Conservation (phyloP, 1,140 invertebrate species). For the Zaprionus tsacasi region DNA sequence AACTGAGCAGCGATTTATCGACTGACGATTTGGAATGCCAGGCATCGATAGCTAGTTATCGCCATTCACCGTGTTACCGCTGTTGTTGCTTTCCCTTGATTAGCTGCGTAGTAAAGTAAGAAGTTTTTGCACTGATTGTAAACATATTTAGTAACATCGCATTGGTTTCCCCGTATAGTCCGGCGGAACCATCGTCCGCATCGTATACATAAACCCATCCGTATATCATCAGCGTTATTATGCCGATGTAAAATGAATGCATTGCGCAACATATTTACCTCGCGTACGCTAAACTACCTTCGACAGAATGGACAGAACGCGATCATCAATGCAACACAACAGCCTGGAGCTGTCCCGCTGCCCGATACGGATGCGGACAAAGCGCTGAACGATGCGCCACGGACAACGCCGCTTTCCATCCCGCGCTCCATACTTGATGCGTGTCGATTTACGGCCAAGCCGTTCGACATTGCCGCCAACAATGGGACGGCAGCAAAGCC, state of each 20-base stretch:
- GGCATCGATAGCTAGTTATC: background rate
- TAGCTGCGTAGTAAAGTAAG: constrained; percentile 14
- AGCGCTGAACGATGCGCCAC: constrained; percentile 49
- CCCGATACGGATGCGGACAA: constrained; percentile 46
- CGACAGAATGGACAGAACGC: constrained; percentile 82
- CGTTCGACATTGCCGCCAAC: constrained; percentile 48
- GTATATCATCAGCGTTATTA: constrained; percentile 33
- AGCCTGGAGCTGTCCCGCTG: constrained; percentile 59
- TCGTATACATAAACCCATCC: background rate
- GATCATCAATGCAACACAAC: constrained; percentile 73
- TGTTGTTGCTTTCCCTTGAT: constrained; percentile 5
- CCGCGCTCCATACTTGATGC: constrained; percentile 78
- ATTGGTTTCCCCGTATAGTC: constrained; percentile 24
- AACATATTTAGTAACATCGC: constrained; percentile 12
- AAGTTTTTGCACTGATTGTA: constrained; percentile 11
- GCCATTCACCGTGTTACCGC: constrained; percentile 5
- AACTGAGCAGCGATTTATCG: background rate
- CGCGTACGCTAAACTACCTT: constrained; percentile 73
- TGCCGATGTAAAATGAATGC: constrained; percentile 74
- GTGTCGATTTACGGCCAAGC: constrained; percentile 66
- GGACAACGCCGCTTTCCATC: constrained; percentile 67
- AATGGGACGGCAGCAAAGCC: constrained; percentile 8
- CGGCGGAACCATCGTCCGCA: background rate
- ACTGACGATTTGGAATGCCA: background rate
- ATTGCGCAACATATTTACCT: constrained; percentile 81